A percentile compares a stretch with the other conserved stretches of the same genome.
These are phyloP conservation scores for Deilephila elpenor DNA, from an alignment of 2,888 invertebrate species.

Conservation along the genomic window DNA sequence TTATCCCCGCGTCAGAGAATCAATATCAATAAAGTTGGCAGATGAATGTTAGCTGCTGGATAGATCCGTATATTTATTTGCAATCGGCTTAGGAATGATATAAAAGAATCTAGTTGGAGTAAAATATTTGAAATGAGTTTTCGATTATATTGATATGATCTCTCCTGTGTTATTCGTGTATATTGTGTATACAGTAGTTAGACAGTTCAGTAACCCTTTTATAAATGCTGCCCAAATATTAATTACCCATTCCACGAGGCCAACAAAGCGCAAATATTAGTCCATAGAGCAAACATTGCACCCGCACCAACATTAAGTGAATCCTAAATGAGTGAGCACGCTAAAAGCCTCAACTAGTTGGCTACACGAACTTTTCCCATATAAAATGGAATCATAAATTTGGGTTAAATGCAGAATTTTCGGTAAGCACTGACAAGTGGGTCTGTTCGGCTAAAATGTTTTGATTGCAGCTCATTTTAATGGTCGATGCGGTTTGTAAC, in stretches of 20 bases:
- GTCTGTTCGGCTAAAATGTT: constrained; percentile 21
- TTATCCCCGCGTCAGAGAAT: constrained; percentile 1
- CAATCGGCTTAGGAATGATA: neutral
- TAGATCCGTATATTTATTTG: constrained; percentile 8
- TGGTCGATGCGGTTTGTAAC: constrained; percentile 10
- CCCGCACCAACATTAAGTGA: constrained; percentile 25
- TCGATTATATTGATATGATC: no score
- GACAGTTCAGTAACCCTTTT: neutral
- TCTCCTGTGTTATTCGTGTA: no score
- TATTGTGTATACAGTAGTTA: no score
- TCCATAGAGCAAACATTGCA: constrained; percentile 15
- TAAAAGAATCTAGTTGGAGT: neutral
- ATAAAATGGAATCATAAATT: constrained; percentile 27
- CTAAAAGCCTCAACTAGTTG: constrained; percentile 29
- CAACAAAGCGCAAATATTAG: constrained; percentile 1
- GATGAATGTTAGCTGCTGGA: constrained; percentile 15
- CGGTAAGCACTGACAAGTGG: constrained; percentile 24
- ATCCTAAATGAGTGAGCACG: constrained; percentile 25
- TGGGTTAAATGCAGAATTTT: constrained; percentile 15
- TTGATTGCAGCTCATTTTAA: constrained; percentile 22
- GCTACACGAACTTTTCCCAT: constrained; percentile 22
- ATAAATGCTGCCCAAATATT: constrained; percentile 3
- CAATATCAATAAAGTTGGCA: constrained; percentile 24
- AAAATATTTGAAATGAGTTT: neutral
- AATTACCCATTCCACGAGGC: neutral